These are phyloP conservation scores for Hylaeus anthracinus DNA, from an alignment of 1,140 invertebrate genomes.

Conservation along the genomic window DNA sequence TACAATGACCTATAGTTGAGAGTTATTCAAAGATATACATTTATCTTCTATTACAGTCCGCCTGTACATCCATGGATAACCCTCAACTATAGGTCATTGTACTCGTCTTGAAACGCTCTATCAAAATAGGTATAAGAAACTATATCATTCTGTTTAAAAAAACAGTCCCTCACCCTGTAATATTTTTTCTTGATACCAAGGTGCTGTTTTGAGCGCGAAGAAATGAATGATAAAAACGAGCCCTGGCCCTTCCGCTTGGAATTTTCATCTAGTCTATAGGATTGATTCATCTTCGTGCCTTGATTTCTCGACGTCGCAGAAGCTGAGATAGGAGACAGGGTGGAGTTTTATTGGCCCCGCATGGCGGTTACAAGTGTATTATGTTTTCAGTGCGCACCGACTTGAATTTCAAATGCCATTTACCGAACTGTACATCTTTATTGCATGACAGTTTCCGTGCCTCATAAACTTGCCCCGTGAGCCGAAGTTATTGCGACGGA, in stretches of 20 bases:
- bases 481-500: constrained; percentile 50
- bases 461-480: constrained; percentile 52
- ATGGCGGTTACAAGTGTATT: constrained; percentile 21
- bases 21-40: too few species aligned
- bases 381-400: constrained; percentile 10
- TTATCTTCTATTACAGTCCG: too few species aligned
- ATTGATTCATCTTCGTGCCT: background rate
- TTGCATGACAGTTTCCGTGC: constrained; percentile 57
- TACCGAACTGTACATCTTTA: constrained; percentile 57
- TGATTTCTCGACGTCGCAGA: background rate
- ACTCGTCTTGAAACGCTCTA: too few species aligned
- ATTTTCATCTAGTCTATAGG: background rate
- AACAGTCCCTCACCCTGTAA: too few species aligned
- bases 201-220: background rate
- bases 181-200: too few species aligned
- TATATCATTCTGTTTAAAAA: too few species aligned
- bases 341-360: constrained; percentile 12
- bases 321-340: background rate
- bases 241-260: background rate
- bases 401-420: constrained; percentile 55
- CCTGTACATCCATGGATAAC: too few species aligned
- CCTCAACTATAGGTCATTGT: too few species aligned
- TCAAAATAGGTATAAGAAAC: too few species aligned
- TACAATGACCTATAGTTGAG: too few species aligned
- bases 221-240: background rate